phyloP scores from a whole-genome alignment of 2,797 vertebrate genomes.

The Semotilus atromaculatus region DNA sequence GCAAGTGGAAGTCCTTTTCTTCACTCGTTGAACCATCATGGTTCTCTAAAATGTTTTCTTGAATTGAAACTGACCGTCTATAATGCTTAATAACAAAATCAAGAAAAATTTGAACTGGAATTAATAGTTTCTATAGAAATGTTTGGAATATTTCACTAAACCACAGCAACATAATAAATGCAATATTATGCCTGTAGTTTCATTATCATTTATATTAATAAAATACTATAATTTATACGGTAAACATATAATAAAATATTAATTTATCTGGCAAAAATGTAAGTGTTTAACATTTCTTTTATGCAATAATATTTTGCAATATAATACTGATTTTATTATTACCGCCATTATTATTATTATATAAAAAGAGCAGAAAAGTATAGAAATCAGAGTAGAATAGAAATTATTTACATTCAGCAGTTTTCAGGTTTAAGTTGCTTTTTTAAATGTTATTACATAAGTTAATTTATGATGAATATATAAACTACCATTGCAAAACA shows the following conservation, averaged over 20 bases:
- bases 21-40: not conserved
- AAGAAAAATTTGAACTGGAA: not conserved
- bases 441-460: not conserved
- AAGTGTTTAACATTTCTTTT: not conserved
- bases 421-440: not conserved
- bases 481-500: not conserved
- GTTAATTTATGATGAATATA: not conserved
- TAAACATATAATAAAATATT: not conserved
- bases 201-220: not conserved
- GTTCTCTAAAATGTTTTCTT: not conserved
- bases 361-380: not conserved
- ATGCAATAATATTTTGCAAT: not conserved
- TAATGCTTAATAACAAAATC: not conserved
- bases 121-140: not conserved
- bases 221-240: not conserved
- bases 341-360: not conserved
- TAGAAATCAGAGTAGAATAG: not conserved
- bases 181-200: not conserved
- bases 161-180: not conserved
- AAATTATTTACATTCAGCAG: not conserved
- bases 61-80: not conserved
- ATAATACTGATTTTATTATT: not conserved
- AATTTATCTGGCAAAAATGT: not conserved
- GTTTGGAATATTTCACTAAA: not conserved
- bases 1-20: not conserved